Percentiles rank a stretch among this genome's conserved stretches.
These are phyloP conservation scores for Panurus biarmicus DNA, from an alignment of 2,113 vertebrate species.

Conservation along the genomic window DNA sequence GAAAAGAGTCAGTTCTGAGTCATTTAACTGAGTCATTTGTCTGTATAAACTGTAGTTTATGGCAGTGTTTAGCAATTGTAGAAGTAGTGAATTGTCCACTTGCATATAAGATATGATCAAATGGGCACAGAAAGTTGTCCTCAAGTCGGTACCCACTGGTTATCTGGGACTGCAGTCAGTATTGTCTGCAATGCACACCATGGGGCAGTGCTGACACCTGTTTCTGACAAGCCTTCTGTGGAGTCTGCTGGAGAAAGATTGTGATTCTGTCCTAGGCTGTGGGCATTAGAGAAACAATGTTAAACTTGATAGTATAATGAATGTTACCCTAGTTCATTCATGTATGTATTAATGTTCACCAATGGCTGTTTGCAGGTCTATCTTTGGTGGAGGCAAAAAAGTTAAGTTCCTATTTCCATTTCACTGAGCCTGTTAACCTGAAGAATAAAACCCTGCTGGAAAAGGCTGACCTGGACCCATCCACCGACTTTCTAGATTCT, in stretches of 20 bases:
- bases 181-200: background rate
- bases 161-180: background rate
- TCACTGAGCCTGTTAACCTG: constrained; percentile 71
- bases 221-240: background rate
- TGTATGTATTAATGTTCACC: background rate
- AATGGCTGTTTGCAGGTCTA: constrained; percentile 75
- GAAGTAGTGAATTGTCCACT: background rate
- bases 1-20: background rate
- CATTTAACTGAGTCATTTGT: background rate
- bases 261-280: background rate
- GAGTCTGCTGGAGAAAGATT: background rate
- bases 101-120: background rate
- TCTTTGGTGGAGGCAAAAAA: constrained; percentile 77
- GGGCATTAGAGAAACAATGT: background rate
- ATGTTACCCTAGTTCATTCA: background rate
- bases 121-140: background rate
- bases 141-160: background rate
- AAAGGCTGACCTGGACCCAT: constrained; percentile 82
- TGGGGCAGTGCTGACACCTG: background rate
- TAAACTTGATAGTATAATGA: background rate
- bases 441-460: constrained; percentile 82
- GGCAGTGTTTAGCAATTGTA: background rate
- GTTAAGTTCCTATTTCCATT: constrained; percentile 86
- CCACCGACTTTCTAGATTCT: constrained; percentile 85
- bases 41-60: background rate